These are phyloP conservation scores for Smithornis capensis DNA, from an alignment of 2,113 vertebrate genomes.

Conservation along the genomic window DNA sequence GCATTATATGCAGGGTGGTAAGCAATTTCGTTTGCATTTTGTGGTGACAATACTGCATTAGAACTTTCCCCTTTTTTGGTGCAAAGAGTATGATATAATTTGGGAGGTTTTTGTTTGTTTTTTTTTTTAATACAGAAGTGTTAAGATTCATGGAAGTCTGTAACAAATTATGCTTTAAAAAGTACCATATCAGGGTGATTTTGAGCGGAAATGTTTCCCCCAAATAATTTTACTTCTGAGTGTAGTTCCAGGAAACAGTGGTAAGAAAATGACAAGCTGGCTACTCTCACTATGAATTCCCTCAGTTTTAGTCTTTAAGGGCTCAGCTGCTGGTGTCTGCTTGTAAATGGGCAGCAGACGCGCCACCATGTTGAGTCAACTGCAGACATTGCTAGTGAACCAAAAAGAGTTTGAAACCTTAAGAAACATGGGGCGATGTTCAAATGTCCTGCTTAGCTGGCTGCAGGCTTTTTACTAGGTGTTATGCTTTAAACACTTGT, in stretches of 20 bases:
- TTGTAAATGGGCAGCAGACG: background rate
- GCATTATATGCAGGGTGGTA: background rate
- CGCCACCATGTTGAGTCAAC: background rate
- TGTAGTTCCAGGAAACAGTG: background rate
- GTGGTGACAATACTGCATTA: background rate
- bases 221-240: background rate
- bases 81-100: background rate
- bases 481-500: background rate
- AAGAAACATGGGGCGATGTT: background rate
- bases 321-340: background rate
- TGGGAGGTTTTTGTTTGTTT: background rate
- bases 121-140: background rate
- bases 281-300: background rate
- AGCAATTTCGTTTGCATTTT: background rate
- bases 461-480: constrained; percentile 37
- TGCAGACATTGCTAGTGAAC: constrained; percentile 41
- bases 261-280: background rate
- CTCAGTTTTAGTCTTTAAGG: background rate
- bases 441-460: constrained; percentile 10
- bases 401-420: constrained; percentile 43
- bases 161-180: background rate
- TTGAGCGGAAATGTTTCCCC: background rate
- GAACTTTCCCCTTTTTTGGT: background rate
- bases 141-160: background rate
- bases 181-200: background rate